phyloP scores from a whole-genome alignment of 2,797 vertebrate genomes.

The Uromys caudimaculatus region DNA sequence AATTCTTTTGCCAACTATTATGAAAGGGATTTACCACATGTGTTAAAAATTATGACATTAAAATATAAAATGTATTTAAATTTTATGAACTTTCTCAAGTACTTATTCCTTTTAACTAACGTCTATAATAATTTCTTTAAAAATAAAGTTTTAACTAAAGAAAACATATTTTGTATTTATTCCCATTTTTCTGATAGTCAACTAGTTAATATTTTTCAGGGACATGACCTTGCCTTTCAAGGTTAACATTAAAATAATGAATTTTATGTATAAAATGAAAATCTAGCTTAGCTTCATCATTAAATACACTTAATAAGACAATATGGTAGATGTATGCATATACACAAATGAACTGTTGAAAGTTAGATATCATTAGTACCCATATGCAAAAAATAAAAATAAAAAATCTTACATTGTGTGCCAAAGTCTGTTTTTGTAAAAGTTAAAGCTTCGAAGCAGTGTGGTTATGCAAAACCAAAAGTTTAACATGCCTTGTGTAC shows the following conservation, averaged over 20 bases:
- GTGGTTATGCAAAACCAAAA: conserved; percentile 82
- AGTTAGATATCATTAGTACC: conserved; percentile 79
- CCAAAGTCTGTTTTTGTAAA: conserved; percentile 55
- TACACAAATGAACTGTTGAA: conserved; percentile 78
- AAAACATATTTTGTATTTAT: conserved; percentile 41
- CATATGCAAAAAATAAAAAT: conserved; percentile 48
- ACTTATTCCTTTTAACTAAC: conserved; percentile 44
- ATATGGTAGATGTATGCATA: conserved; percentile 61
- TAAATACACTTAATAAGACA: conserved; percentile 73
- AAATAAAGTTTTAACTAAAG: conserved; percentile 52
- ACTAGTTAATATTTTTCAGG: conserved; percentile 48
- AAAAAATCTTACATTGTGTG: conserved; percentile 26
- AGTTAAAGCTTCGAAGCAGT: conserved; percentile 83
- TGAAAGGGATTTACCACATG: background rate
- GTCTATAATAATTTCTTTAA: conserved; percentile 11
- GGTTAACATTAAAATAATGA: conserved; percentile 72
- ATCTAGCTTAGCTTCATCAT: conserved; percentile 76
- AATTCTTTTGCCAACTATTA: conserved; percentile 19
- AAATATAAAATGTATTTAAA: conserved; percentile 42
- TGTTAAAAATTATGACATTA: conserved; percentile 42
- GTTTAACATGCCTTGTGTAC: conserved; percentile 88
- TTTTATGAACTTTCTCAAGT: conserved; percentile 25
- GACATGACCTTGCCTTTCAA: conserved; percentile 52
- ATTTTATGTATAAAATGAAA: conserved; percentile 81
- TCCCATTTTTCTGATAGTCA: conserved; percentile 35